phyloP scores from a whole-genome alignment of 2,797 vertebrate species.

The Furcifer pardalis region DNA sequence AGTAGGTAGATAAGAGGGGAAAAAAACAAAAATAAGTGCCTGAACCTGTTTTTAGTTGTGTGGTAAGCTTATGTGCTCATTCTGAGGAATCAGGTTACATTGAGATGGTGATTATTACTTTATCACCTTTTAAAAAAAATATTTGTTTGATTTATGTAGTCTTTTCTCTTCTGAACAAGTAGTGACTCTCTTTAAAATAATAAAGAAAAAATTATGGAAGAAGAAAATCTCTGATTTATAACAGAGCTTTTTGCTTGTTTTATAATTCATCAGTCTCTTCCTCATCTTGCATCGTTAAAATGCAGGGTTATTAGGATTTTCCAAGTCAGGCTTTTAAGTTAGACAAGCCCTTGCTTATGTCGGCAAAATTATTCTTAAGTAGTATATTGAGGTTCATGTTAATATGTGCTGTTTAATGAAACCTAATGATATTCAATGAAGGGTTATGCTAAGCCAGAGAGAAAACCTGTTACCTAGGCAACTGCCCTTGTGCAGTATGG shows the following conservation, averaged over 20 bases:
- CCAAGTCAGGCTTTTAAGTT: conserved; percentile 49
- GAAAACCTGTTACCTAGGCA: conserved; percentile 89
- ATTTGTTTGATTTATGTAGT: not conserved
- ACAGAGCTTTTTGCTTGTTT: conserved; percentile 40
- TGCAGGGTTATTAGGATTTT: conserved; percentile 54
- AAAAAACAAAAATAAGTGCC: too few relatives aligned
- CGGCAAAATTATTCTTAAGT: conserved; percentile 77
- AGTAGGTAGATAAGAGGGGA: too few relatives aligned
- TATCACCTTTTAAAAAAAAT: too few relatives aligned
- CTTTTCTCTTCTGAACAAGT: not conserved
- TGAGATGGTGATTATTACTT: not conserved
- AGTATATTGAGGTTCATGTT: conserved; percentile 85
- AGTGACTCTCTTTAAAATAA: not conserved
- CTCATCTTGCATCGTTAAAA: conserved; percentile 53
- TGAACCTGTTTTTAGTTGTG: not conserved
- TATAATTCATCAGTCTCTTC: conserved; percentile 45
- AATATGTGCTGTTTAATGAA: conserved; percentile 98
- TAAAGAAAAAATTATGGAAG: not conserved
- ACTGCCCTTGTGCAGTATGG: conserved; percentile 87
- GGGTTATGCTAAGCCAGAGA: conserved; percentile 89
- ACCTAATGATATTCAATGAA: conserved; percentile 97
- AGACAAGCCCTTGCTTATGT: conserved; percentile 73
- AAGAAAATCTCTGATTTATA: conserved; percentile 13
- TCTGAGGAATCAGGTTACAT: not conserved
- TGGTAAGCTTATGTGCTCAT: not conserved